Conservation (phyloP, 2,888 invertebrate species). For the Icerya purchasi region DNA sequence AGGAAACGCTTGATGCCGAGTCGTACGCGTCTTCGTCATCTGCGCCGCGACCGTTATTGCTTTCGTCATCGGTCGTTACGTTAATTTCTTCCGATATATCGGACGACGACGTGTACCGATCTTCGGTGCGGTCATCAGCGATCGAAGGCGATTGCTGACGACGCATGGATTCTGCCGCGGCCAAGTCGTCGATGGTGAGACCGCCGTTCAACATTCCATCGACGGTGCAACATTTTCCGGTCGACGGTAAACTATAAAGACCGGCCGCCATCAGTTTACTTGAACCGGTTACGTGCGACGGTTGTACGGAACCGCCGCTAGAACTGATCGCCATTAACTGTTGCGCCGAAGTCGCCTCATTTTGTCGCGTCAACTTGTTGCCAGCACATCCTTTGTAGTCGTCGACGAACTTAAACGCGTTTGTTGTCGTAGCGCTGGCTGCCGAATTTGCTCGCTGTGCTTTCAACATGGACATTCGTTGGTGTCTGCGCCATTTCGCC, state of each 20-base stretch:
- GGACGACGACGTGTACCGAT: conserved; percentile 17
- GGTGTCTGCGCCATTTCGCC: conserved; percentile 93
- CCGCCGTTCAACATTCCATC: neutral
- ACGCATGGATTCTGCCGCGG: conserved; percentile 10
- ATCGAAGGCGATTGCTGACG: conserved; percentile 24
- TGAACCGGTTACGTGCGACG: neutral
- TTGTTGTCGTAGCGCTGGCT: conserved; percentile 25
- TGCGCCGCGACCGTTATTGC: too few species aligned
- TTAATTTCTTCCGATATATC: conserved; percentile 43
- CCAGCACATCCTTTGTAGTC: neutral
- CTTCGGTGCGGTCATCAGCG: conserved; percentile 22
- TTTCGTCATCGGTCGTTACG: conserved; percentile 50
- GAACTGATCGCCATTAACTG: neutral
- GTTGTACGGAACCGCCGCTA: neutral
- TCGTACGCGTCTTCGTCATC: neutral
- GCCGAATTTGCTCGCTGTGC: conserved; percentile 33
- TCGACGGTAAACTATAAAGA: too few species aligned
- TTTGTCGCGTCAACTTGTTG: neutral
- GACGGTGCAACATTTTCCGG: conserved; percentile 25
- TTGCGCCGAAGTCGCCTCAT: neutral
- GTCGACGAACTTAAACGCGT: conserved; percentile 25
- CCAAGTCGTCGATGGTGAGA: conserved; percentile 22
- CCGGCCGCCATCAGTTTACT: too few species aligned
- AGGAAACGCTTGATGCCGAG: too few species aligned
- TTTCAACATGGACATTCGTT: conserved; percentile 81